Evolutionary conservation across 2,888 invertebrate genomes (phyloP).

Genomic region (Fabriciana adippe): DNA sequence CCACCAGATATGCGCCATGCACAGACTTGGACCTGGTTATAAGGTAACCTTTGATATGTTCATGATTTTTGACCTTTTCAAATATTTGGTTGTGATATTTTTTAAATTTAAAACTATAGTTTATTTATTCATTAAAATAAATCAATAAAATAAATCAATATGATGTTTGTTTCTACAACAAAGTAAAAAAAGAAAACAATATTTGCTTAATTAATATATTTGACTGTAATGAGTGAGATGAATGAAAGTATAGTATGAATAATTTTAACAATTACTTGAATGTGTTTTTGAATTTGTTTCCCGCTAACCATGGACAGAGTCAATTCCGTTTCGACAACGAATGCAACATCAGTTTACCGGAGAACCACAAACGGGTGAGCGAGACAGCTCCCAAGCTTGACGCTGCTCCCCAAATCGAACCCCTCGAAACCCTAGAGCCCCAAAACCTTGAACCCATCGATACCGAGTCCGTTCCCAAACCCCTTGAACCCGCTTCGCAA

Average conservation of each 20-base stretch:
- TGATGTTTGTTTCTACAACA: no score
- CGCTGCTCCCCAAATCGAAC: slow-evolving; percentile 48
- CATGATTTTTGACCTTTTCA: neutral
- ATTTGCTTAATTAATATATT: no score
- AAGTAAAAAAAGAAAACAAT: no score
- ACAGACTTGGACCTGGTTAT: slow-evolving; percentile 98
- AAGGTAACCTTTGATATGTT: slow-evolving; percentile 85
- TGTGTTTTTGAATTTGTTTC: slow-evolving; percentile 33
- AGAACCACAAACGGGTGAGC: slow-evolving; percentile 99
- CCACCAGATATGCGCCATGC: slow-evolving; percentile 99
- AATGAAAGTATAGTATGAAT: neutral
- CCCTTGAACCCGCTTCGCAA: slow-evolving; percentile 56
- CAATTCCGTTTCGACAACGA: slow-evolving; percentile 99
- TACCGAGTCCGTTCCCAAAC: slow-evolving; percentile 38
- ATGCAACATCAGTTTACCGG: slow-evolving; percentile 98
- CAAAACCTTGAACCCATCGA: slow-evolving; percentile 48
- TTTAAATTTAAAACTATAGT: neutral
- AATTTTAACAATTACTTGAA: neutral
- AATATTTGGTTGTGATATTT: neutral
- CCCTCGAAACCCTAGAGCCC: slow-evolving; percentile 46
- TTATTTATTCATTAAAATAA: no score
- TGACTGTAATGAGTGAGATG: neutral
- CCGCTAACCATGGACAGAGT: slow-evolving; percentile 85
- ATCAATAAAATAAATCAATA: no score
- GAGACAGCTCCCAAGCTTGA: slow-evolving; percentile 76